Evolutionary conservation across 1,140 invertebrate genomes (phyloP), one percentile per base, ranked within the genome.

Genomic region (Drosophila sucinea): DNA sequence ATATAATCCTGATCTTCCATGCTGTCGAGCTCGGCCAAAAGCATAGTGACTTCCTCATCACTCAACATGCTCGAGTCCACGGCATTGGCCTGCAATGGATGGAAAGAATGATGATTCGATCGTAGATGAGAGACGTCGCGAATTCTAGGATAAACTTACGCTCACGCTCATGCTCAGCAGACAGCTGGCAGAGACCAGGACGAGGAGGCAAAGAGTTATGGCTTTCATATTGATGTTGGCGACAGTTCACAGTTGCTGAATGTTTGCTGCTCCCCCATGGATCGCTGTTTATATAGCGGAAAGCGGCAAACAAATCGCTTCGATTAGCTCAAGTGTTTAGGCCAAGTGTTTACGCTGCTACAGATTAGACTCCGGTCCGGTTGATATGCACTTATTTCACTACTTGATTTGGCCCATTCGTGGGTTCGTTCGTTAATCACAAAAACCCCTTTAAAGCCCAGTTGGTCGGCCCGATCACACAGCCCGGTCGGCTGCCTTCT

Each of bases 131-230:
- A 38, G 10, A 11, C 8, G 30, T 30, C 2, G 30, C 30, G 4
- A 30, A 3, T 30, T 30, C 30, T 4, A 30, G 30, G 2, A 17
- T 30, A 30, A 23, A 11, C 4, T 62, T 10, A 10, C 7, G 65
- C 81, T 86, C 71, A 84, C 82, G 29, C 65, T 70, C 30, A 54
- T 51, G 44, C 60, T 56, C 60, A 84, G 67, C 41, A 84, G 56
- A 68, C 76, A 86, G 67, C 73, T 69, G 74, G 73, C 77, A 1
- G 73, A 70, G 7, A 67, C 66, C 63, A 73, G 40, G 25, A 86
- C 57, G 64, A 83, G 30, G 1, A 86, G 76, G 27, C 75, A 79
- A 8, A 87, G 40, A 3, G 61, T 83, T 44, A 79, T 63, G 27
- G 60, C 56, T 77, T 71, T 84, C 84, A 79, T 89, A 61, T 69